These are phyloP conservation scores for Pseudolaguvia tuberculata DNA, from an alignment of 2,113 vertebrate genomes.

Conservation along the genomic window DNA sequence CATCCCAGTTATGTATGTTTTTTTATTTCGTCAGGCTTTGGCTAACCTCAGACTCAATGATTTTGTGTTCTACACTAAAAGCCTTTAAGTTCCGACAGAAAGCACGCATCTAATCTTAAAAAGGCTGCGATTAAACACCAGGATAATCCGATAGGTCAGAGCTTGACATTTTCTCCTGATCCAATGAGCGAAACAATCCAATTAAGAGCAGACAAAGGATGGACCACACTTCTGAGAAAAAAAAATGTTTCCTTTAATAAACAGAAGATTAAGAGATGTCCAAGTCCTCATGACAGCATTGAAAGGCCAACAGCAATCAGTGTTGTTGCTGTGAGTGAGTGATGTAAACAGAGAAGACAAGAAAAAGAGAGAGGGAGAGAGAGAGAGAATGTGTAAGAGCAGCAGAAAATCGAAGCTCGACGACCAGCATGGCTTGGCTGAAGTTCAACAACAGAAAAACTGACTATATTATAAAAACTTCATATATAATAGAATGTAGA, in stretches of 20 bases:
- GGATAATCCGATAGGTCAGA: constrained; percentile 23
- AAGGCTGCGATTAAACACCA: constrained; percentile 15
- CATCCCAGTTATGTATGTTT: too few species aligned
- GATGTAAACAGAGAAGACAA: background rate
- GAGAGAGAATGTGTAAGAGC: background rate
- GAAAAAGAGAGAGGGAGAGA: background rate
- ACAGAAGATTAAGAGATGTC: constrained; percentile 33
- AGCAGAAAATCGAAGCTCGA: background rate
- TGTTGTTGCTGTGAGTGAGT: constrained; percentile 15
- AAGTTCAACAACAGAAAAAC: background rate
- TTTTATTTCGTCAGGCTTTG: too few species aligned
- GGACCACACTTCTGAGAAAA: constrained; percentile 16
- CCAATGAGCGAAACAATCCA: constrained; percentile 15
- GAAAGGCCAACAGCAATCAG: constrained; percentile 46
- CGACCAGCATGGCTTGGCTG: background rate
- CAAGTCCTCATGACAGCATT: constrained; percentile 26
- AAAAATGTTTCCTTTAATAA: constrained; percentile 27
- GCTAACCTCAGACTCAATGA: too few species aligned
- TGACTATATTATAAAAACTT: background rate
- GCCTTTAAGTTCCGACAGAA: background rate
- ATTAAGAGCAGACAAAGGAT: constrained; percentile 45
- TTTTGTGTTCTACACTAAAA: background rate
- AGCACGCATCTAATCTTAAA: background rate
- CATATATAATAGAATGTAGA: too few species aligned
- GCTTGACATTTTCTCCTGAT: constrained; percentile 11